Evolutionary conservation across 2,888 invertebrate genomes (phyloP).

Genomic region (Limnephilus lunatus): DNA sequence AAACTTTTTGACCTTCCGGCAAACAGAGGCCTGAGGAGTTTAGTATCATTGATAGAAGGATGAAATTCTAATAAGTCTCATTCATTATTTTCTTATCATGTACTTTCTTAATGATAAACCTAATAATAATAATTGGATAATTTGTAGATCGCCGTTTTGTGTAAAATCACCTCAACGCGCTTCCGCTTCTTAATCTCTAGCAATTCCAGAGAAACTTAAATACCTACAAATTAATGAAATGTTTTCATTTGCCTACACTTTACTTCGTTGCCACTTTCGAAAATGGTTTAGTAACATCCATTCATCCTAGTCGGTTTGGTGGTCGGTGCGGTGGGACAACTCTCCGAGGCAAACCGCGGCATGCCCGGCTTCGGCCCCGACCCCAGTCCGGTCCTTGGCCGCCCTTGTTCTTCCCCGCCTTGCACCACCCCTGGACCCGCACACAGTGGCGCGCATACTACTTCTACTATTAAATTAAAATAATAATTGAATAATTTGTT

Average conservation of each 20-base stretch:
- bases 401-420: neutral
- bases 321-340: constrained; percentile 44
- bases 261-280: constrained; percentile 6
- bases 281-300: constrained; percentile 27
- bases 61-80: no score
- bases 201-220: neutral
- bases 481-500: no score
- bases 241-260: neutral
- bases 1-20: no score
- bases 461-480: neutral
- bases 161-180: no score
- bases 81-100: no score
- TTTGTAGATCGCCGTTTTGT: no score
- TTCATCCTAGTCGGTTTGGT: constrained; percentile 41
- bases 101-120: no score
- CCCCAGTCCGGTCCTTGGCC: neutral
- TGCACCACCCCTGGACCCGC: neutral
- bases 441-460: neutral
- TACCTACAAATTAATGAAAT: neutral
- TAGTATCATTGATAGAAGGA: no score
- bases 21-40: no score
- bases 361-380: constrained; percentile 2
- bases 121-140: no score
- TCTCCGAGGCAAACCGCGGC: constrained; percentile 44
- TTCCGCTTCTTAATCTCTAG: neutral